Conservation (phyloP, 1,140 invertebrate genomes). For the Habropoda laboriosa region DNA sequence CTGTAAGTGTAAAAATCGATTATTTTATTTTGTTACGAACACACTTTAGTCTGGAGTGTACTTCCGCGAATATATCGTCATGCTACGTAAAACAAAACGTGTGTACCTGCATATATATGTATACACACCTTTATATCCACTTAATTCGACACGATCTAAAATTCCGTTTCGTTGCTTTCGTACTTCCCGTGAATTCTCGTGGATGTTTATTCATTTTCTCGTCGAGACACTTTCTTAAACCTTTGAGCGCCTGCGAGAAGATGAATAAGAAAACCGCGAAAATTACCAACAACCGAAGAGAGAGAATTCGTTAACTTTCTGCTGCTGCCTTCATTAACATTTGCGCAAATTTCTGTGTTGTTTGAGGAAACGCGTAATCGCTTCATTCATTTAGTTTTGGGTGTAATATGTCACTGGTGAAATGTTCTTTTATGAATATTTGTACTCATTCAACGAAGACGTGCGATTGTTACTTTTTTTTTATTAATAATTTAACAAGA, state of each 20-base stretch:
- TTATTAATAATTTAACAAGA: too few relatives aligned
- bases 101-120: too few relatives aligned
- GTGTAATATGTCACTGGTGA: neutral
- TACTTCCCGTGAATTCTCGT: neutral
- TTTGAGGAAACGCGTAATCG: neutral
- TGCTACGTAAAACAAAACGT: neutral
- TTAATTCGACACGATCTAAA: constrained; percentile 12
- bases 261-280: neutral
- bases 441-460: too few relatives aligned
- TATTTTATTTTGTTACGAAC: too few relatives aligned
- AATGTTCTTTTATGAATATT: too few relatives aligned
- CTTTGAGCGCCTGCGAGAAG: constrained; percentile 2
- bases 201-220: constrained; percentile 10
- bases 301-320: neutral
- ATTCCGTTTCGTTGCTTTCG: constrained; percentile 4
- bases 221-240: constrained; percentile 4
- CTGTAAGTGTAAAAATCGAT: too few relatives aligned
- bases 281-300: constrained; percentile 15
- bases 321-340: neutral
- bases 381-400: neutral
- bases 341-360: neutral
- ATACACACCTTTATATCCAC: neutral
- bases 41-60: too few relatives aligned
- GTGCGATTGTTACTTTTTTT: too few relatives aligned
- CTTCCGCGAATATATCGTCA: neutral